Base-by-base conservation (phyloP, 1,140 invertebrate species). In the Sycophaga agraensis region DNA sequence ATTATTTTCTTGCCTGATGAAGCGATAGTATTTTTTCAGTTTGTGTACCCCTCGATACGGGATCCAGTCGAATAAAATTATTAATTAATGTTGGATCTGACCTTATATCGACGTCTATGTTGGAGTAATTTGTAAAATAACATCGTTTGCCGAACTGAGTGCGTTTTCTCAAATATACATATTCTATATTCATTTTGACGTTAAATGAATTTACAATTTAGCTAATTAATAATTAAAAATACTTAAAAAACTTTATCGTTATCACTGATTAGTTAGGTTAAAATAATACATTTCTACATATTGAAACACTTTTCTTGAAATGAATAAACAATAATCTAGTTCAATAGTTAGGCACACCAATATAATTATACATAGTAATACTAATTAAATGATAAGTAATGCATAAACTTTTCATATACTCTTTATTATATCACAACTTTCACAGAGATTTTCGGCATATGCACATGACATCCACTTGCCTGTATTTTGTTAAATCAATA, bases 61-160 rank as follows among this genome's bases (percentile, higher is more conserved):
- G 88, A 80, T 91, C 89, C 66, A 87, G 79, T 28, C 88, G 81
- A 60, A 93, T 87, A 70, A 88, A 95, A 73, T 91, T 84, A 59
- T 87, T 84, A 60, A 83, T 82, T 24, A 88, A 67, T 3, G 82
- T 80, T 35, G 85, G 82, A 77, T 94, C 88, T 19, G 89, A 85
- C 21, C 84, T 82, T 66, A 92, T 89, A 70, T 89, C 88, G 17
- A 89, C 85, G 59, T 90, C 82, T 19, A 92, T 70, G 70, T 91
- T 88, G 4, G 87, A 85, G 65, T 84, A 79, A 74, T 95, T 90
- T 21, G 84, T 83, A 75, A 96, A 94, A 40, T 86, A 81, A 54
- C 85, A 86, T 62, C 85, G 85, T 65, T 82, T 82, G 7, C 89
- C 90, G 78, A 90, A 91, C 63, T 89, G 81, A 45, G 82, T 83